Conservation (phyloP, 2,797 vertebrate species). For the Falco berigora region DNA sequence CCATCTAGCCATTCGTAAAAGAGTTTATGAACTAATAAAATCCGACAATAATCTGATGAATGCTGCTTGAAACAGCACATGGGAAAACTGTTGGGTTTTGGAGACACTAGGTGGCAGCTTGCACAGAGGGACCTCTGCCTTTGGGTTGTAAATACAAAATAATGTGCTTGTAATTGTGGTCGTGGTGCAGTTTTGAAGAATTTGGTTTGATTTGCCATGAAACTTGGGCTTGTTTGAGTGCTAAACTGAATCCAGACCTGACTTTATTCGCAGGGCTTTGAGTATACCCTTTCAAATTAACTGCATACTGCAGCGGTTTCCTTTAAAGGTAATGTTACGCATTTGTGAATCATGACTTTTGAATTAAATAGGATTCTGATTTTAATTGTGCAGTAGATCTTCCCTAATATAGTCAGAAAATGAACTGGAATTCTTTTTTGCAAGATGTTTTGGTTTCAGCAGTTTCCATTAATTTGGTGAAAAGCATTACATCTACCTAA, state of each 20-base stretch:
- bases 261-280: not conserved
- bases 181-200: not conserved
- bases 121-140: not conserved
- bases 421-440: not conserved
- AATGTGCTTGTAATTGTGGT: not conserved
- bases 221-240: not conserved
- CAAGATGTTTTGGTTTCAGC: not conserved
- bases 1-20: not conserved
- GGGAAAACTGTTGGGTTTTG: not conserved
- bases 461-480: not conserved
- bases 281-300: not conserved
- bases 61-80: not conserved
- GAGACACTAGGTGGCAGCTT: not conserved
- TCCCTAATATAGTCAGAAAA: not conserved
- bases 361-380: not conserved
- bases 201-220: not conserved
- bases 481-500: not conserved
- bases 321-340: not conserved
- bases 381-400: not conserved
- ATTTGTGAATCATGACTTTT: not conserved
- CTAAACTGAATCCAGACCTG: not conserved
- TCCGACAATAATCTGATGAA: not conserved
- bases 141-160: not conserved
- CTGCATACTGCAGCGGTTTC: not conserved
- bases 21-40: not conserved